Evolutionary conservation across 2,113 vertebrate genomes (phyloP).

Genomic region (Notarius lentiginosus): DNA sequence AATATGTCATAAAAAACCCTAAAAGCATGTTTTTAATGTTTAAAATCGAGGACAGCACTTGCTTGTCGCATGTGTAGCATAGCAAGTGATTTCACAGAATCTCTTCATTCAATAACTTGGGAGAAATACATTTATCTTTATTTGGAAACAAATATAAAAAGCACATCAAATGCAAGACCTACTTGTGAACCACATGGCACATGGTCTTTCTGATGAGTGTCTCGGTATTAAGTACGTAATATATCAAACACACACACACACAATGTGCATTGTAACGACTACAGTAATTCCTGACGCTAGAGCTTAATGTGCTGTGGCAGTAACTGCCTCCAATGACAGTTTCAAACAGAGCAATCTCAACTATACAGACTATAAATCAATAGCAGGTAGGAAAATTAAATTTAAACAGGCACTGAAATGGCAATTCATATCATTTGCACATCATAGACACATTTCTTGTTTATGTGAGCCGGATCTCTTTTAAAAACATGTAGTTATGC

Average conservation of each 20-base stretch:
- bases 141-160: slow-evolving; percentile 57
- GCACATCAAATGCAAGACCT: slow-evolving; percentile 53
- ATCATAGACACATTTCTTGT: slow-evolving; percentile 42
- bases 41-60: not conserved
- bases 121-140: slow-evolving; percentile 52
- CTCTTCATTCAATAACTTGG: slow-evolving; percentile 17
- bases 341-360: slow-evolving; percentile 31
- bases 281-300: slow-evolving; percentile 27
- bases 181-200: slow-evolving; percentile 54
- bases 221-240: slow-evolving; percentile 45
- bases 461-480: slow-evolving; percentile 43
- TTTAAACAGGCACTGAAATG: slow-evolving; percentile 49
- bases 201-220: slow-evolving; percentile 46
- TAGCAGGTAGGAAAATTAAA: slow-evolving; percentile 40
- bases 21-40: not conserved
- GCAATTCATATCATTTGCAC: slow-evolving; percentile 44
- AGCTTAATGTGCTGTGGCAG: slow-evolving; percentile 40
- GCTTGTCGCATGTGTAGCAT: not conserved
- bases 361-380: slow-evolving; percentile 42
- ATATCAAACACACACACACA: slow-evolving; percentile 33
- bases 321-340: slow-evolving; percentile 32
- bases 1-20: not conserved
- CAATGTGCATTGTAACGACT: slow-evolving; percentile 47
- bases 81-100: not conserved
- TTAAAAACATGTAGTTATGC: slow-evolving; percentile 48